Percentiles rank a stretch among this genome's conserved stretches.
phyloP scores from a whole-genome alignment of 2,888 invertebrate species.

The Cantharis lateralis region DNA sequence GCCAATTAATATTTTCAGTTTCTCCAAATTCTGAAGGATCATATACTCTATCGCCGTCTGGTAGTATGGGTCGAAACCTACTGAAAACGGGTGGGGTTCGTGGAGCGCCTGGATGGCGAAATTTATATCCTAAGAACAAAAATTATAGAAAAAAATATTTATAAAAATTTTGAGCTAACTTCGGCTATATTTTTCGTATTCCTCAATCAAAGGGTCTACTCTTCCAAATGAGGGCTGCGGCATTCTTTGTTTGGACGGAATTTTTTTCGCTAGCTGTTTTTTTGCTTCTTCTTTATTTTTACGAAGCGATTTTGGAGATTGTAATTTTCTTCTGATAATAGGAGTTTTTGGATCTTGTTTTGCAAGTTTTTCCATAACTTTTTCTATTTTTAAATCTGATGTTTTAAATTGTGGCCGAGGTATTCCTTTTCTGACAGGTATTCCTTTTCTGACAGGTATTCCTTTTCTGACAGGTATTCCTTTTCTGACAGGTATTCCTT shows the following conservation, averaged over 20 bases:
- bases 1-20: conserved; percentile 28
- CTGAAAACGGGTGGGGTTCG: conserved; percentile 42
- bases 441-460: too few relatives aligned
- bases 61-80: conserved; percentile 13
- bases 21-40: conserved; percentile 34
- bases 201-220: background rate
- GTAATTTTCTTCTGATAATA: background rate
- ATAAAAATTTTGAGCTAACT: background rate
- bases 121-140: conserved; percentile 20
- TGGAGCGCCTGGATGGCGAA: conserved; percentile 31
- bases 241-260: background rate
- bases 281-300: background rate
- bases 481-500: too few relatives aligned
- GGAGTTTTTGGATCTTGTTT: background rate
- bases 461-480: too few relatives aligned
- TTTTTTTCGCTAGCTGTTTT: background rate
- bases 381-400: background rate
- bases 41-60: conserved; percentile 18
- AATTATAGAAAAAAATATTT: background rate
- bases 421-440: too few relatives aligned
- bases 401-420: background rate
- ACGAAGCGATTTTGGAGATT: background rate
- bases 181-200: conserved; percentile 6
- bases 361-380: background rate
- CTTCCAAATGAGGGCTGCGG: background rate